Percentiles rank a stretch among this genome's conserved stretches.
Evolutionary conservation across 1,140 invertebrate species (phyloP).

Genomic region (Bradysia coprophila): DNA sequence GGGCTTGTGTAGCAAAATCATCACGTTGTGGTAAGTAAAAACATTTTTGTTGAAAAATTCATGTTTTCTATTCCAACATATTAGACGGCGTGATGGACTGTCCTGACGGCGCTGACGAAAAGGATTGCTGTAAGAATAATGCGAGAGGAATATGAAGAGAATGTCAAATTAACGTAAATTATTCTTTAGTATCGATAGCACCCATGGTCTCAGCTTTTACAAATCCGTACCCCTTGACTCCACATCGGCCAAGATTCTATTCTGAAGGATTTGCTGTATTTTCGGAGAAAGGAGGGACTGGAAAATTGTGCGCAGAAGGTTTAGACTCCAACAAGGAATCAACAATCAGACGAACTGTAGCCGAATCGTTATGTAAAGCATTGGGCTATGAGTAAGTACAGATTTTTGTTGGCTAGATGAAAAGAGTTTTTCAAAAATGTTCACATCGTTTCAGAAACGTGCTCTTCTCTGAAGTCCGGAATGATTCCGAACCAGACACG

Average conservation of each 20-base stretch:
- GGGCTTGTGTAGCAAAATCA: conserved; percentile 46
- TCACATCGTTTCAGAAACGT: neutral
- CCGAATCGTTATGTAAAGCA: conserved; percentile 53
- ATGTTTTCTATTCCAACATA: too few species aligned
- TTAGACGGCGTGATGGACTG: conserved; percentile 68
- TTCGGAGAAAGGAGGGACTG: conserved; percentile 59
- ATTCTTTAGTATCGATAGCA: conserved; percentile 46
- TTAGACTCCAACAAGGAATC: conserved; percentile 27
- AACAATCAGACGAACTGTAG: conserved; percentile 38
- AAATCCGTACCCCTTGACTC: conserved; percentile 33
- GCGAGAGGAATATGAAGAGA: too few species aligned
- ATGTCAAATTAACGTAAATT: conserved; percentile 2
- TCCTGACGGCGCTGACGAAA: conserved; percentile 69
- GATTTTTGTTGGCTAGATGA: neutral
- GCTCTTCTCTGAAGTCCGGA: conserved; percentile 27
- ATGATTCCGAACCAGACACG: conserved; percentile 28
- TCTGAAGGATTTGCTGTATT: conserved; percentile 62
- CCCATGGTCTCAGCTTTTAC: conserved; percentile 37
- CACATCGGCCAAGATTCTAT: conserved; percentile 44
- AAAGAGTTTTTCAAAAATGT: neutral
- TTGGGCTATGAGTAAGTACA: conserved; percentile 49
- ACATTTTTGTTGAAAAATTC: too few species aligned
- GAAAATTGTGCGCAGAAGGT: conserved; percentile 63
- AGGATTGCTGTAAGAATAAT: conserved; percentile 53
- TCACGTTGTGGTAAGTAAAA: conserved; percentile 65